Conservation (phyloP, 1,140 invertebrate genomes). For the Sinella curviseta region DNA sequence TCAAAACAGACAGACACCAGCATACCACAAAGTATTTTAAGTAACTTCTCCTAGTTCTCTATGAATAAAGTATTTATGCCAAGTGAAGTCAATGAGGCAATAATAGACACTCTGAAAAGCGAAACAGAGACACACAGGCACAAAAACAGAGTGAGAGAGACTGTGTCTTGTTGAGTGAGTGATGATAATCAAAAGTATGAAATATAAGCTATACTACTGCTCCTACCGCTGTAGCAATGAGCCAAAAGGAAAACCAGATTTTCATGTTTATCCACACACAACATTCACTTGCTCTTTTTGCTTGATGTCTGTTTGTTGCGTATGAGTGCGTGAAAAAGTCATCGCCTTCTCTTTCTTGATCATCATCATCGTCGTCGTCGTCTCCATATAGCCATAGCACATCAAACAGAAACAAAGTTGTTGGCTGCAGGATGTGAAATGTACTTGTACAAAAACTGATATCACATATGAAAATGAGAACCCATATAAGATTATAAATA, state of each 20-base stretch:
- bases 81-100: background rate
- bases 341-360: slow-evolving; percentile 12
- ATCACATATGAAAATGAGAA: background rate
- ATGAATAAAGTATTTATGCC: background rate
- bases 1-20: background rate
- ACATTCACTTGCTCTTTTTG: background rate
- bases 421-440: background rate
- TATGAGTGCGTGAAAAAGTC: slow-evolving; percentile 22
- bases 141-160: background rate
- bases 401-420: background rate
- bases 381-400: background rate
- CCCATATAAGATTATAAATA: too few species aligned
- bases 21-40: background rate
- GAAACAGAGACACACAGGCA: too few species aligned
- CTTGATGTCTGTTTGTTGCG: background rate
- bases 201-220: background rate
- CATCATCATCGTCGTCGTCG: slow-evolving; percentile 7
- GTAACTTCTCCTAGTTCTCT: too few species aligned
- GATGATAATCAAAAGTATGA: background rate
- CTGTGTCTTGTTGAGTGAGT: background rate
- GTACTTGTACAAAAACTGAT: background rate
- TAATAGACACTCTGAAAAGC: background rate
- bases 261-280: background rate
- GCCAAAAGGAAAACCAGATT: slow-evolving; percentile 18
- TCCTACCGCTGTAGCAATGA: background rate